Conservation (phyloP, 2,113 vertebrate genomes). For the Salminus brasiliensis region DNA sequence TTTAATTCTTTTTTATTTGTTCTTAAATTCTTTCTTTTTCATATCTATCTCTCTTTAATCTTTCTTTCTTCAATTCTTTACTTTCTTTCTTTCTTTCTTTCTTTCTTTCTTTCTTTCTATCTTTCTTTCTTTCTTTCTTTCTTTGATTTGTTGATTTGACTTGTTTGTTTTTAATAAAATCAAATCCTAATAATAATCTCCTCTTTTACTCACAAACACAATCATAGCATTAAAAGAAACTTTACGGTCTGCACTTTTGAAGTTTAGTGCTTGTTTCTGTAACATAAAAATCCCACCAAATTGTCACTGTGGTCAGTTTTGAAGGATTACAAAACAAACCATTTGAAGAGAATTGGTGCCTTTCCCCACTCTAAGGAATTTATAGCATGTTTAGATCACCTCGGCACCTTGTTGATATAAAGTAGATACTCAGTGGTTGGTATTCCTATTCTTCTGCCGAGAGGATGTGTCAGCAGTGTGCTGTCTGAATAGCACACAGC, state of each 20-base stretch:
- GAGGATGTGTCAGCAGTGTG: background rate
- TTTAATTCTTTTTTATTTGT: background rate
- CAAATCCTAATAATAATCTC: no score
- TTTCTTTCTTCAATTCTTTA: no score
- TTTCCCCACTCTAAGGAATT: background rate
- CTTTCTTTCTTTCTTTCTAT: background rate
- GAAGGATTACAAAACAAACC: no score
- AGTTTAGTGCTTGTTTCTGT: no score
- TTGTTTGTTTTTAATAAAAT: background rate
- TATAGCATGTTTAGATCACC: background rate
- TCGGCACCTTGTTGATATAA: background rate
- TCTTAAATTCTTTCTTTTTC: background rate
- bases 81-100: background rate
- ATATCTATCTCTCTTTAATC: background rate
- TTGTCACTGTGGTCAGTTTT: no score
- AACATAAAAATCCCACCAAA: no score
- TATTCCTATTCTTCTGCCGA: background rate
- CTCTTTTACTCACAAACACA: no score
- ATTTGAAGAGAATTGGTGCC: background rate
- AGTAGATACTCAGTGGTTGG: background rate
- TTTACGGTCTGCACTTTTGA: no score
- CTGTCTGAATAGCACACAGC: background rate
- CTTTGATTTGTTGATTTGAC: background rate
- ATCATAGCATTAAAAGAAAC: no score
- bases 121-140: background rate